Conservation (phyloP, 1,140 invertebrate species). For the Brachionus koreanus region DNA sequence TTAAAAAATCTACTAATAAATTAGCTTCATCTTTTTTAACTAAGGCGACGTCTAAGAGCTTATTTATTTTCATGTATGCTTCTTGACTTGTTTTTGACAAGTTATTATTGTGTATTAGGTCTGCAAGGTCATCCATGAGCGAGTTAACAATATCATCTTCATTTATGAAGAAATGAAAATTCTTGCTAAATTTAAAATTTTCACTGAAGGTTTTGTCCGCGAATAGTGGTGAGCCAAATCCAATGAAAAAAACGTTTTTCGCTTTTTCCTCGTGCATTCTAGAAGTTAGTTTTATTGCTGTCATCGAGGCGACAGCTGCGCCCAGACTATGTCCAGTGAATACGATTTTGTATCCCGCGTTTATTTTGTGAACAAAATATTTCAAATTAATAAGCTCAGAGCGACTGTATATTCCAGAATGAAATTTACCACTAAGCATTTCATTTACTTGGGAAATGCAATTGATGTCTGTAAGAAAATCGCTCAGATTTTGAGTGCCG, state of each 20-base stretch:
- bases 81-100: too few relatives aligned
- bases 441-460: slow-evolving; percentile 13
- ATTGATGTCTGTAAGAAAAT: slow-evolving; percentile 13
- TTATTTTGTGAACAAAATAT: background rate
- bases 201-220: background rate
- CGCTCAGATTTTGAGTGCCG: background rate
- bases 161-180: slow-evolving; percentile 13
- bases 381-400: background rate
- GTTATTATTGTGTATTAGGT: background rate
- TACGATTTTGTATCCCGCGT: background rate
- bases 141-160: background rate
- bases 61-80: background rate
- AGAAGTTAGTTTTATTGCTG: background rate
- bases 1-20: background rate
- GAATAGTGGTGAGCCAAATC: background rate
- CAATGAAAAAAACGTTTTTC: background rate
- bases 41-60: background rate
- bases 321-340: background rate
- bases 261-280: background rate
- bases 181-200: background rate
- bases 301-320: background rate
- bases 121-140: background rate
- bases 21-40: background rate
- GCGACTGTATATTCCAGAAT: slow-evolving; percentile 29
- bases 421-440: background rate